These are phyloP conservation scores for Bursaphelenchus okinawaensis DNA, from an alignment of 2,888 invertebrate species.

Conservation along the genomic window DNA sequence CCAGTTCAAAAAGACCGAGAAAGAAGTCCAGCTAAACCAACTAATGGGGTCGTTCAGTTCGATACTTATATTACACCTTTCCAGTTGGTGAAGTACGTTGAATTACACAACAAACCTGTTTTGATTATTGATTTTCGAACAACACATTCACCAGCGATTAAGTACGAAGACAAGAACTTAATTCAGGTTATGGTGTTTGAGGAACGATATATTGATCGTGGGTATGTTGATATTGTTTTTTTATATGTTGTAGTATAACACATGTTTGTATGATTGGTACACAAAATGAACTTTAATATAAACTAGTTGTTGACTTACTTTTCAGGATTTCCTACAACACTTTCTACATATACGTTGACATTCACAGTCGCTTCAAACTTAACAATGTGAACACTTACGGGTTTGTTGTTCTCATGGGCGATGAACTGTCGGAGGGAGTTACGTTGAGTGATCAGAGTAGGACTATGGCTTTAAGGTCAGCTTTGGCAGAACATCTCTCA, in stretches of 20 bases:
- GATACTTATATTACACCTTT: constrained; percentile 23
- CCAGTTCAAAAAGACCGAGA: too few species aligned
- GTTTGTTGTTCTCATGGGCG: constrained; percentile 44
- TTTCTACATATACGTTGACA: background rate
- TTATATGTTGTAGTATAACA: too few species aligned
- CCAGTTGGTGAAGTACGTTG: constrained; percentile 19
- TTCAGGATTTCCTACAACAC: background rate
- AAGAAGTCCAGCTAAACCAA: background rate
- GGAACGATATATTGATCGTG: background rate
- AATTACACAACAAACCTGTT: constrained; percentile 7
- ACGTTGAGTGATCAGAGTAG: background rate
- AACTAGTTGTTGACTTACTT: too few species aligned
- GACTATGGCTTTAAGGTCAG: background rate
- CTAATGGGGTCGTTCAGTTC: background rate
- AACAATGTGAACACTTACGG: constrained; percentile 22
- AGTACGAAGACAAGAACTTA: background rate
- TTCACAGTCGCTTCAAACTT: background rate
- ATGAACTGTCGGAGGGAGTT: constrained; percentile 19
- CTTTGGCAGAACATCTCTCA: constrained; percentile 19
- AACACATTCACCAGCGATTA: constrained; percentile 10
- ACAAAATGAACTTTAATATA: too few species aligned
- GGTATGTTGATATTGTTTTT: too few species aligned
- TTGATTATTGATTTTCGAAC: constrained; percentile 26
- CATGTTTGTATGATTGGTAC: too few species aligned
- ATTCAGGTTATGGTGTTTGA: constrained; percentile 16